phyloP scores from a whole-genome alignment of 1,140 invertebrate genomes.

The Thaumetopoea pityocampa region DNA sequence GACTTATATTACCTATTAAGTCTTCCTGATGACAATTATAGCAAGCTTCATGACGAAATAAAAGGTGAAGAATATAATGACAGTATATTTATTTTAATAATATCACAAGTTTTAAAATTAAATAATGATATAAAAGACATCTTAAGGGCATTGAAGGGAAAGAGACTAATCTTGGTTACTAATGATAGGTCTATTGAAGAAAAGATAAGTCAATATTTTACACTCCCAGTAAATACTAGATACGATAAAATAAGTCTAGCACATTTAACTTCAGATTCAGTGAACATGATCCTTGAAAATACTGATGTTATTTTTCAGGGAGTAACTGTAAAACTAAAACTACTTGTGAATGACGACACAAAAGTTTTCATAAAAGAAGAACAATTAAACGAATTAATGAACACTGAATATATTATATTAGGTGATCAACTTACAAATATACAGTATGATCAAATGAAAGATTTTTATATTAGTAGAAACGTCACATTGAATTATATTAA shows the following conservation, averaged over 20 bases:
- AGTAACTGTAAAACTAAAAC: background rate
- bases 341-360: background rate
- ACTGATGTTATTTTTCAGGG: conserved; percentile 6
- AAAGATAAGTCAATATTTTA: background rate
- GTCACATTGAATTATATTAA: no score
- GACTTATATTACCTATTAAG: background rate
- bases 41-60: background rate
- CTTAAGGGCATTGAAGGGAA: no score
- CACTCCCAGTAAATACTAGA: background rate
- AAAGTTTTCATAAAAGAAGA: background rate
- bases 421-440: background rate
- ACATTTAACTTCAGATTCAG: conserved; percentile 1
- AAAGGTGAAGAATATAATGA: background rate
- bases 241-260: background rate
- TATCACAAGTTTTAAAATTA: no score
- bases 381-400: conserved; percentile 4
- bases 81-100: background rate
- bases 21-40: background rate
- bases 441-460: conserved; percentile 8
- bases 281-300: conserved; percentile 1
- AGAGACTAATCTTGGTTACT: no score
- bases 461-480: conserved; percentile 1
- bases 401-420: conserved; percentile 1
- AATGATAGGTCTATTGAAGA: background rate
- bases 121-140: no score